These are phyloP conservation scores for Colostygia pectinataria DNA, from an alignment of 2,888 invertebrate genomes.

Conservation along the genomic window DNA sequence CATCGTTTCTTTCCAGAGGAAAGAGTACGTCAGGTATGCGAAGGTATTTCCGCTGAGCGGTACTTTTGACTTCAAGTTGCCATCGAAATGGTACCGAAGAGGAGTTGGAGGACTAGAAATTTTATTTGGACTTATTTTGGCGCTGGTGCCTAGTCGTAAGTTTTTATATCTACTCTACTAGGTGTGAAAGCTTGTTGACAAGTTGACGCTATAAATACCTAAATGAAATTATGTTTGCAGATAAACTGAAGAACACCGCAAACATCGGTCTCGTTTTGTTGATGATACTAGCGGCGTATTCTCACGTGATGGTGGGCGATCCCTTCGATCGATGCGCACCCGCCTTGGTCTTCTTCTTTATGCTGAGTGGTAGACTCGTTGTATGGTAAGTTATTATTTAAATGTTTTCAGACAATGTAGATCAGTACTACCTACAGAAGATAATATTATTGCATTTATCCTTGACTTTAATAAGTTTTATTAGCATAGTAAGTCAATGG, in stretches of 20 bases:
- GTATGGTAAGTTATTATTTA: constrained; percentile 85
- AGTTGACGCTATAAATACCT: not conserved
- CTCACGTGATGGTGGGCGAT: constrained; percentile 95
- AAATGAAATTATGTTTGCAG: constrained; percentile 78
- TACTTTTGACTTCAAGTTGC: constrained; percentile 92
- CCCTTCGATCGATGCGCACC: constrained; percentile 96
- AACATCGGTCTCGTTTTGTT: constrained; percentile 92
- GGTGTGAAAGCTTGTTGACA: no score
- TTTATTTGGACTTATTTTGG: constrained; percentile 91
- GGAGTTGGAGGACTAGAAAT: constrained; percentile 93
- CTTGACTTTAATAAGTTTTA: no score
- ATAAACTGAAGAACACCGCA: constrained; percentile 94
- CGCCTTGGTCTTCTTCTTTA: constrained; percentile 95
- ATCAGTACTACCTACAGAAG: no score
- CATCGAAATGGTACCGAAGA: constrained; percentile 95
- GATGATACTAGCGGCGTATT: constrained; percentile 95
- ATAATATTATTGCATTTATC: no score
- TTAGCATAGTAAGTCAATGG: no score
- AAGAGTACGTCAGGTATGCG: constrained; percentile 97
- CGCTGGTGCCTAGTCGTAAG: constrained; percentile 92
- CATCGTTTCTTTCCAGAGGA: constrained; percentile 86
- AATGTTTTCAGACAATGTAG: no score
- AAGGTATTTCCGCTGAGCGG: constrained; percentile 95
- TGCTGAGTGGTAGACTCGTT: constrained; percentile 94
- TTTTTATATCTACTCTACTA: constrained; percentile 41